Conservation (phyloP, 30 jellyfish, hydroid and myxozoan genomes). For the Cassiopea xamachana region DNA sequence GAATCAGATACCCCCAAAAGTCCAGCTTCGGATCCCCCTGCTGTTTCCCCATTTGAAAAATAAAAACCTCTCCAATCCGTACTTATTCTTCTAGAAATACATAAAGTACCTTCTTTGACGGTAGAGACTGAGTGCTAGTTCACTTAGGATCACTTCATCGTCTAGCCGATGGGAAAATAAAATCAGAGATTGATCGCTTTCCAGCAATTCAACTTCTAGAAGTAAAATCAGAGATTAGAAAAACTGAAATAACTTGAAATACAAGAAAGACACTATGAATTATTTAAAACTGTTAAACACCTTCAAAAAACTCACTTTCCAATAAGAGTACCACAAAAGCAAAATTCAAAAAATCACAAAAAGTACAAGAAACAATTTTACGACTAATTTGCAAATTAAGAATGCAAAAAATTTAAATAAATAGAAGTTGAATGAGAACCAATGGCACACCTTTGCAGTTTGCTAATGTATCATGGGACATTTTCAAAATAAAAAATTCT, state of each 20-base stretch:
- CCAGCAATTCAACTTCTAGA: not conserved
- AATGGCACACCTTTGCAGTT: not conserved
- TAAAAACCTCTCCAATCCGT: not conserved
- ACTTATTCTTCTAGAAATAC: too few relatives aligned
- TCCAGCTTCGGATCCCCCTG: too few relatives aligned
- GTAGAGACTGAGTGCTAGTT: constrained; percentile 32
- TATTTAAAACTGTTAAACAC: too few relatives aligned
- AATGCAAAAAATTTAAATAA: too few relatives aligned
- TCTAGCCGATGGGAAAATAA: not conserved
- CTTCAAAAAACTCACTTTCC: too few relatives aligned
- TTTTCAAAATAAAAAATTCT: constrained; percentile 2
- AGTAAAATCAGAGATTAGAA: not conserved
- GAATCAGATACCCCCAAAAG: too few relatives aligned
- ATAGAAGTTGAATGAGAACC: not conserved
- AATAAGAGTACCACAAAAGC: too few relatives aligned
- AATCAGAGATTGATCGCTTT: not conserved
- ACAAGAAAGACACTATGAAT: too few relatives aligned
- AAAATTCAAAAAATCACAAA: too few relatives aligned
- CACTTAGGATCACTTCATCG: constrained; percentile 14
- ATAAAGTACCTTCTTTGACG: constrained; percentile 21
- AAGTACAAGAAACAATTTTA: too few relatives aligned
- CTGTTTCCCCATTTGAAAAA: not conserved
- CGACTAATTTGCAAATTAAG: too few relatives aligned
- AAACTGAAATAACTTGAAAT: too few relatives aligned
- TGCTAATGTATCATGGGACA: not conserved